Conservation (phyloP, 2,113 vertebrate species). For the Aythya baeri region DNA sequence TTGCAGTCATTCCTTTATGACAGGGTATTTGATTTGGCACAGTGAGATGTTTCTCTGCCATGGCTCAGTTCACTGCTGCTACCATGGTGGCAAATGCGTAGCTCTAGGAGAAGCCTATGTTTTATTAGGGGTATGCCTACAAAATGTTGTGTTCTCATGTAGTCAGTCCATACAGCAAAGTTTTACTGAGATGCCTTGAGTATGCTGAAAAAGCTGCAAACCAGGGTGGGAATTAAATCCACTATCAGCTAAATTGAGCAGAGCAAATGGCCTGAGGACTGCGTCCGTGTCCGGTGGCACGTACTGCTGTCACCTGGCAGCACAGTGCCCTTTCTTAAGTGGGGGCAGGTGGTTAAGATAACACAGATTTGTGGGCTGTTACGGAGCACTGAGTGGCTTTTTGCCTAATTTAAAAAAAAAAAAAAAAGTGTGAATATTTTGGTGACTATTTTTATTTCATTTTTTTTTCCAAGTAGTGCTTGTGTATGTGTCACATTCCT, state of each 20-base stretch:
- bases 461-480: neutral
- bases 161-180: neutral
- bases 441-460: too few species aligned
- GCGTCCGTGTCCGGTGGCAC: fast-evolving
- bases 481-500: neutral
- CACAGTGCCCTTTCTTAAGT: neutral
- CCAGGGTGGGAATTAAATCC: neutral
- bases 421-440: neutral
- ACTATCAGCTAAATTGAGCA: neutral
- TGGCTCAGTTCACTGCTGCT: neutral
- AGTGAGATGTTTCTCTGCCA: neutral
- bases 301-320: neutral
- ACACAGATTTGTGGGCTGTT: neutral
- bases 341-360: neutral
- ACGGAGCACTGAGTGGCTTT: neutral
- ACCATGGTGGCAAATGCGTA: neutral
- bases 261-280: neutral
- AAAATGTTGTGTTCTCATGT: neutral
- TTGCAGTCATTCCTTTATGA: neutral
- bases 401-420: neutral
- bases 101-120: fast-evolving
- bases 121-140: neutral
- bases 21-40: neutral
- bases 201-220: neutral
- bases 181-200: neutral